phyloP scores from a whole-genome alignment of 1,140 invertebrate species.

The Philopotamus ludificatus region DNA sequence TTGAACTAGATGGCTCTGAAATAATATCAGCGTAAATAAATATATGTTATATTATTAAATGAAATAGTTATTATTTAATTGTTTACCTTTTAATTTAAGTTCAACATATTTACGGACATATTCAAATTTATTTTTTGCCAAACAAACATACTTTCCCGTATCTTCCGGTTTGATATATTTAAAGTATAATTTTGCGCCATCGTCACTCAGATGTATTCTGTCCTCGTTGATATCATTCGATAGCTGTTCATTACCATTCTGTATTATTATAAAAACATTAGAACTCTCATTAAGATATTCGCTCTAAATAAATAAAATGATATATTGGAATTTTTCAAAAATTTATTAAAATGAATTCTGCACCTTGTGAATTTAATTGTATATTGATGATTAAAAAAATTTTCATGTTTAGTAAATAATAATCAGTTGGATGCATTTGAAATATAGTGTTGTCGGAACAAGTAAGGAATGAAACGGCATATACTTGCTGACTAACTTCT shows the following conservation, averaged over 20 bases:
- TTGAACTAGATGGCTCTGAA: background rate
- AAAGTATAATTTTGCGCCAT: constrained; percentile 2
- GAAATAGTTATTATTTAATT: constrained; percentile 12
- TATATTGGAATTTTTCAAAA: too few species aligned
- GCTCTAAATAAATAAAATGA: too few species aligned
- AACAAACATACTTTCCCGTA: constrained; percentile 44
- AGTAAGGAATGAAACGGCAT: too few species aligned
- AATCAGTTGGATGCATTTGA: too few species aligned
- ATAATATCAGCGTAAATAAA: background rate
- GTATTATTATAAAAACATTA: too few species aligned
- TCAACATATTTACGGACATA: constrained; percentile 32
- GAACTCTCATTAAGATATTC: too few species aligned
- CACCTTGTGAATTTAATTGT: too few species aligned
- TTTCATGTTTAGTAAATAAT: too few species aligned
- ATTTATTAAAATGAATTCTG: too few species aligned
- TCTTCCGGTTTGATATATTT: constrained; percentile 24
- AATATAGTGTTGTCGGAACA: too few species aligned
- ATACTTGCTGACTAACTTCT: too few species aligned
- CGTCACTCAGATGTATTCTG: constrained; percentile 1
- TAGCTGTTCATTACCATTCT: background rate
- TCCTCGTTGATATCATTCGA: background rate
- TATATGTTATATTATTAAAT: background rate
- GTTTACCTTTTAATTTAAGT: constrained; percentile 21
- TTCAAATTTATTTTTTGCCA: constrained; percentile 46
- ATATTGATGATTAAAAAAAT: too few species aligned